Conservation (phyloP, 1,140 invertebrate species). For the Manduca sexta region DNA sequence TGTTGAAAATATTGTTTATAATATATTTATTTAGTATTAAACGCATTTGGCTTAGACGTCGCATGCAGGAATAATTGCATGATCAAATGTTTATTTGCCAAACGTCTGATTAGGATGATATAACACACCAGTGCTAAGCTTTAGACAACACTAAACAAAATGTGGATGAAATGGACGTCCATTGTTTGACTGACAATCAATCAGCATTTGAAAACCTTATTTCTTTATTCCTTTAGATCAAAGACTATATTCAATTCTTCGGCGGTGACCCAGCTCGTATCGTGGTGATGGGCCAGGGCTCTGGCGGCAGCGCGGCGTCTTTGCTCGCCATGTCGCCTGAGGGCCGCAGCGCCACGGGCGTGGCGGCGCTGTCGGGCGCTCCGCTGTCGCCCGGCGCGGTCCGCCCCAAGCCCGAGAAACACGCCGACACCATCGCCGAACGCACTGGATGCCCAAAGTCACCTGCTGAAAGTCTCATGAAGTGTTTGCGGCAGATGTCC, state of each 20-base stretch:
- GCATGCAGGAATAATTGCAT: no score
- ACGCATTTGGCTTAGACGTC: no score
- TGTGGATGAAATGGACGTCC: no score
- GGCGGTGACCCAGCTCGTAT: constrained; percentile 80
- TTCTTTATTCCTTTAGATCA: constrained; percentile 59
- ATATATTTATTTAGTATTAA: no score
- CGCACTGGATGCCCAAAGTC: constrained; percentile 73
- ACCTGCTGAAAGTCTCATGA: constrained; percentile 70
- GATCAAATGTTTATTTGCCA: no score
- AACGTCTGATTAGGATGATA: no score
- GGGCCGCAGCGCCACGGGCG: constrained; percentile 67
- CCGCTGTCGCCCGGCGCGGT: constrained; percentile 78
- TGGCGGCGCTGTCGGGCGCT: constrained; percentile 80
- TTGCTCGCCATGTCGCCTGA: constrained; percentile 73
- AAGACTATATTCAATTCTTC: constrained; percentile 81
- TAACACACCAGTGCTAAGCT: no score
- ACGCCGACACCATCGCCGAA: constrained; percentile 69
- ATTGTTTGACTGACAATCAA: neutral
- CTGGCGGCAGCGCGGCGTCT: constrained; percentile 78
- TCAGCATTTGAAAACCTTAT: no score
- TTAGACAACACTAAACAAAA: no score
- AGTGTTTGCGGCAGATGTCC: constrained; percentile 73
- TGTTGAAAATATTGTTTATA: no score
- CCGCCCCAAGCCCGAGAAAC: constrained; percentile 70
- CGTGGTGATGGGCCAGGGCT: constrained; percentile 81